Evolutionary conservation across 2,888 invertebrate genomes (phyloP), one percentile per base, ranked within the genome.

Genomic region (Drosophila greeni): DNA sequence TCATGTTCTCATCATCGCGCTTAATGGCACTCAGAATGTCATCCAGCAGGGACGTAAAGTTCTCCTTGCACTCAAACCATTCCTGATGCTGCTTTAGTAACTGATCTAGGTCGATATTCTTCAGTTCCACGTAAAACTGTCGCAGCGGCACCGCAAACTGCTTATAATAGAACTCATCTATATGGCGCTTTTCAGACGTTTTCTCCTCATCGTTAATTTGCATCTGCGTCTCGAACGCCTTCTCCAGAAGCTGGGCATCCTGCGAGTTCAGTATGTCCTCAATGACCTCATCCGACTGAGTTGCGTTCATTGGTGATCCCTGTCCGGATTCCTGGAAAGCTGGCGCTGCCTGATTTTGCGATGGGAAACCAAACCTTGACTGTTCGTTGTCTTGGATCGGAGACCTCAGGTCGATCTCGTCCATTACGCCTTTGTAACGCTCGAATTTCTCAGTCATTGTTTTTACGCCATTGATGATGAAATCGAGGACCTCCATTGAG

Each of bases 401-500:
- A 1, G 75, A 40, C 6, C 72, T 65, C 12, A 69, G 23, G 48
- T 73, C 48, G 53, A 79, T 60, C 56, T 77, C 67, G 31, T 74
- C 72, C 20, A 85, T 67, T 3, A 83, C 69, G 24, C 86, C 75
- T 37, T 86, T 91, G 76, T 92, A 91, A 73, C 90, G 90, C 55
- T 90, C 88, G 2, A 94, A 85, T 59, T 92, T 91, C 7, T 90
- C 87, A 9, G 91, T 73, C 61, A 89, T 64, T 9, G 51, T 26
- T 29, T 82, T 79, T 0, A 92, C 90, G 36, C 93, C 90, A 18
- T 86, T 78, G 2, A 92, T 90, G 0, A 94, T 91, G 1, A 90
- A 88, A 71, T 92, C 93, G 65, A 93, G 91, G 0, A 95, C 94
- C 78, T 93, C 93, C 0, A 93, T 89, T 86, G 95, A 94, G 56